Evolutionary conservation across 1,140 invertebrate genomes (phyloP).

Genomic region (Melipona quadrifasciata): DNA sequence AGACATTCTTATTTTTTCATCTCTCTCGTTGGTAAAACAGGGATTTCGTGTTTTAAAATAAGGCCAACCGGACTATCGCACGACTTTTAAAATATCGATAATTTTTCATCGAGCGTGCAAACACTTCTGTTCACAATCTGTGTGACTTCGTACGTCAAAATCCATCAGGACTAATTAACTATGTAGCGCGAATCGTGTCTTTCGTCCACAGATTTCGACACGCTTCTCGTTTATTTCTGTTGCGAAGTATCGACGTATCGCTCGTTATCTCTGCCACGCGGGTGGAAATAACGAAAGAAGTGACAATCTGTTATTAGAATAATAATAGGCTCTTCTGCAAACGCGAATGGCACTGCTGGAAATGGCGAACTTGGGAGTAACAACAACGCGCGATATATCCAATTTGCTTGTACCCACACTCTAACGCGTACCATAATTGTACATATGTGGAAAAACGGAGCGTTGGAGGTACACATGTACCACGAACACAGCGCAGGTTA

Average conservation of each 20-base stretch:
- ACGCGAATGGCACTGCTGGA: background rate
- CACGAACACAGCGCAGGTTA: background rate
- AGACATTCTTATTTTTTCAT: no score
- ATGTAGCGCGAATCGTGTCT: background rate
- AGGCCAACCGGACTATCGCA: no score
- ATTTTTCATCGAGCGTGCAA: no score
- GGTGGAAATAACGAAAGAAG: constrained; percentile 20
- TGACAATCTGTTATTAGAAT: background rate
- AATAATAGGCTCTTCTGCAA: background rate
- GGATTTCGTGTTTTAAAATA: no score
- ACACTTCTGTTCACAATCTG: no score
- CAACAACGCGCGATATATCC: background rate
- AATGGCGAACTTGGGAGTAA: background rate
- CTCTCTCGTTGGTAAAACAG: no score
- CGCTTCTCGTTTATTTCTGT: background rate
- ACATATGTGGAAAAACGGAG: background rate
- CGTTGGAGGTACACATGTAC: background rate
- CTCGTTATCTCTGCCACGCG: background rate
- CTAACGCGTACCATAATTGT: background rate
- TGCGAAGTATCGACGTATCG: background rate
- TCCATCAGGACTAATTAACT: background rate
- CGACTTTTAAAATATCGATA: no score
- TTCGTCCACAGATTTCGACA: background rate
- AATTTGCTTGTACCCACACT: background rate
- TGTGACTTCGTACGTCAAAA: no score